Base-by-base conservation (phyloP, 2,888 invertebrate species). In the Criorhina ranunculi region DNA sequence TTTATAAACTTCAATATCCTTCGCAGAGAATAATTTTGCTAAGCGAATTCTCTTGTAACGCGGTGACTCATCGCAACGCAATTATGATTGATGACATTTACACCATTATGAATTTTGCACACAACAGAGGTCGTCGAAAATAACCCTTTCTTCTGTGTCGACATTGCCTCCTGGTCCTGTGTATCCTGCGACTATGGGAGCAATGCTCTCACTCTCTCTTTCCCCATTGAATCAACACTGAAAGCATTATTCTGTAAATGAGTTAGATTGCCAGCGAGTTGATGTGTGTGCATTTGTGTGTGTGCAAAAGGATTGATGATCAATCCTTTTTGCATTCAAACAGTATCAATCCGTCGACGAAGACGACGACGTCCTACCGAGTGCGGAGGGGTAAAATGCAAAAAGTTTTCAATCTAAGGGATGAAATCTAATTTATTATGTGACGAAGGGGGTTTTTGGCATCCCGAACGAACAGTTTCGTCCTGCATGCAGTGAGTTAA, bases 341-440 rank as follows among this genome's bases (percentile, higher is more conserved):
- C 42, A 15, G 6, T 19, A 17, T 9, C 29, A 11, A 12, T 9
- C 24, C 24, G 4, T 1, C 24, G 24, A 24, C 24, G n/a, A n/a
- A n/a, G n/a, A n/a, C n/a, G n/a, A 3, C 24, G 24, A 24, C 24
- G 24, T 4, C 24, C 24, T 24, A 4, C 24, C 24, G 24, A 24
- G 24, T 3, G 24, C 31, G 1, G n/a, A 17, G 29, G 64, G 44
- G 40, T 55, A 35, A n/a, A 66, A 81, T 86, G 86, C 81, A 86
- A 81, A 86, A 81, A 86, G 81, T 86, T 86, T 86, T 72, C 77
- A 86, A 80, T 81, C 76, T 42, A 40, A 59, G 81, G 81, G 86
- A 35, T 72, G 72, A 72, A 86, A 86, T 86, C 86, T 81, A 86
- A 86, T 86, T 77, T 86, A 86, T 81, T 81, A 86, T 86, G 81